Conservation (phyloP, 2,113 vertebrate genomes). For the Erythrolamprus reginae region DNA sequence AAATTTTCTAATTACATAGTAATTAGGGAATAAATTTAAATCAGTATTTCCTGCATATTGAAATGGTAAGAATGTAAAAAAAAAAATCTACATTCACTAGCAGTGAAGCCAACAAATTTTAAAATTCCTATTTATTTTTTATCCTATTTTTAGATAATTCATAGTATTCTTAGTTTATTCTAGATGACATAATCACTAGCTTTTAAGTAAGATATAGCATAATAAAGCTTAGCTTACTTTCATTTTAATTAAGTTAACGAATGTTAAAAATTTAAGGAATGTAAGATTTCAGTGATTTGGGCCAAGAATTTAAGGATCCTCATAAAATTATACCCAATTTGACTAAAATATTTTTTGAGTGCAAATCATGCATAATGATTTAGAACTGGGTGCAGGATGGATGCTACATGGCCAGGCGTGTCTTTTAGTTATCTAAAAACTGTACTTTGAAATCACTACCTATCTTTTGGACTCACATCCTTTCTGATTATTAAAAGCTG, state of each 20-base stretch:
- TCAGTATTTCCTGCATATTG: fast-evolving
- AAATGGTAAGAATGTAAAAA: not conserved
- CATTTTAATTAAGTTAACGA: constrained; percentile 4
- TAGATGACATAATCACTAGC: not conserved
- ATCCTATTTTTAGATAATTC: not conserved
- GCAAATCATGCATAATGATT: not conserved
- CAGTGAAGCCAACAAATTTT: fast-evolving
- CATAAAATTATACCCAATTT: fast-evolving
- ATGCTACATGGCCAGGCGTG: not conserved
- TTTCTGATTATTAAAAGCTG: not conserved
- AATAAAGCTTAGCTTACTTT: not conserved
- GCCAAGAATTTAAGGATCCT: not conserved
- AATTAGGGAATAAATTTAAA: not conserved
- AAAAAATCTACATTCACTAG: fast-evolving
- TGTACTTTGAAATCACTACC: not conserved
- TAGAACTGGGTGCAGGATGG: not conserved
- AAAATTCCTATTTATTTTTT: not conserved
- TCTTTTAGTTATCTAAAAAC: not conserved
- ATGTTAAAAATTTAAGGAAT: constrained; percentile 24
- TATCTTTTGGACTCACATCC: not conserved
- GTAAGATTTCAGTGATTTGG: not conserved
- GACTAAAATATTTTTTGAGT: not conserved
- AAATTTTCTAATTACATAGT: not conserved
- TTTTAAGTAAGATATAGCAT: not conserved
- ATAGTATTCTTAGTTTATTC: not conserved